Evolutionary conservation across 1,140 invertebrate species (phyloP), one percentile per base, ranked within the genome.

Genomic region (Watersipora subatra): DNA sequence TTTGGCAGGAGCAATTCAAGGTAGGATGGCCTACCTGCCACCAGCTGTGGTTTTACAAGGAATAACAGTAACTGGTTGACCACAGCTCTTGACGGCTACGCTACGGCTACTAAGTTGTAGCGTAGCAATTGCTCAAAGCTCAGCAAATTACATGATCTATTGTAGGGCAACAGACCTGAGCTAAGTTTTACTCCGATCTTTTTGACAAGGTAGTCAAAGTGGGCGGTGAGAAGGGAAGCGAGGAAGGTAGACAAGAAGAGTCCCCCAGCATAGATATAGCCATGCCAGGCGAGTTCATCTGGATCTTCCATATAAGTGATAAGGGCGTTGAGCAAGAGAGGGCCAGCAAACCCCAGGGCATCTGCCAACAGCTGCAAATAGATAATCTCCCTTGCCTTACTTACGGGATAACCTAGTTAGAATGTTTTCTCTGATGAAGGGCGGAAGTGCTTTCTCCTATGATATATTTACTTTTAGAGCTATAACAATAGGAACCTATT

Each of bases 151-250:
- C n/a, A n/a, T n/a, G n/a, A n/a, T n/a, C n/a, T n/a, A n/a, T n/a
- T n/a, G n/a, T n/a, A n/a, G n/a, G n/a, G n/a, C 7, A 46, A 46
- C 34, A 46, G n/a, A 46, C 34, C 34, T 46, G 34, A 46, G n/a
- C 90, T 83, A 74, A 97, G 88, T 82, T 94, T 93, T 25, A 96
- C 83, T 24, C 87, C 87, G 22, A 97, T 86, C 70, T 91, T 82
- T 0, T 87, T 85, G 83, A 96, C 88, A 62, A 85, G 83, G 82
- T 93, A 96, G 73, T 89, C 90, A 80, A 95, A 98, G 76, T 97
- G 93, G 1, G 87, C 85, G 69, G 86, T 88, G 70, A 87, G 89
- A 46, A 97, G 79, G 0, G 93, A 86, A 64, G 84, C 86, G 81
- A 80, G 63, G 22, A 85, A 75, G 2, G 82, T 77, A 1, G 75